Conservation (phyloP, 2,797 vertebrate species). For the Mionectes olivaceus region DNA sequence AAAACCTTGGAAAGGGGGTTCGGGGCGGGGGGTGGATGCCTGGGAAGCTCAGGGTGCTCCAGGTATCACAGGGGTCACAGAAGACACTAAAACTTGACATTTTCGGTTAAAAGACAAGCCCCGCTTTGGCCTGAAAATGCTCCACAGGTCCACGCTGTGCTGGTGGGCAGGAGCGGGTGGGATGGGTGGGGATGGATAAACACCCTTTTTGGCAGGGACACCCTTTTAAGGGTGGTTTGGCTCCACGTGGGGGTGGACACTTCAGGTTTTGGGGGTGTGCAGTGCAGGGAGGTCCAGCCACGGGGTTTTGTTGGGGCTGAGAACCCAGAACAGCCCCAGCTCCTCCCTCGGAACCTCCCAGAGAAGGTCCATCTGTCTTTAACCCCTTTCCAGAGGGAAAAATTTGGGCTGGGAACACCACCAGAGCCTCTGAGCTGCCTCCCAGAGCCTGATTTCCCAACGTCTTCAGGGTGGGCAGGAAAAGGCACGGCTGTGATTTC, state of each 20-base stretch:
- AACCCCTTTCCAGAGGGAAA: neutral
- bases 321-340: accelerated
- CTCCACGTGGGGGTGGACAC: accelerated
- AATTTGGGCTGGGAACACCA: accelerated
- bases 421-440: accelerated
- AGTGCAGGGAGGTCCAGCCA: accelerated
- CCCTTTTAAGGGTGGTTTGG: neutral
- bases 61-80: accelerated
- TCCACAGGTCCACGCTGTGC: accelerated
- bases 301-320: accelerated
- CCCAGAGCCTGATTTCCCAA: neutral
- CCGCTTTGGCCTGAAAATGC: accelerated
- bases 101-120: accelerated
- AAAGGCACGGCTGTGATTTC: neutral
- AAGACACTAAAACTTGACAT: accelerated
- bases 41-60: neutral
- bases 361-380: accelerated
- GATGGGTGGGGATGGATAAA: neutral
- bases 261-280: neutral
- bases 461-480: accelerated
- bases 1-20: neutral
- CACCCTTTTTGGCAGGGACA: accelerated
- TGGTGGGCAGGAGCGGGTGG: neutral
- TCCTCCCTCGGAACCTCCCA: accelerated
- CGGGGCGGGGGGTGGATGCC: accelerated